Percentiles rank a stretch among this genome's conserved stretches.
Evolutionary conservation across 2,113 vertebrate genomes (phyloP).

Genomic region (Numida meleagris): DNA sequence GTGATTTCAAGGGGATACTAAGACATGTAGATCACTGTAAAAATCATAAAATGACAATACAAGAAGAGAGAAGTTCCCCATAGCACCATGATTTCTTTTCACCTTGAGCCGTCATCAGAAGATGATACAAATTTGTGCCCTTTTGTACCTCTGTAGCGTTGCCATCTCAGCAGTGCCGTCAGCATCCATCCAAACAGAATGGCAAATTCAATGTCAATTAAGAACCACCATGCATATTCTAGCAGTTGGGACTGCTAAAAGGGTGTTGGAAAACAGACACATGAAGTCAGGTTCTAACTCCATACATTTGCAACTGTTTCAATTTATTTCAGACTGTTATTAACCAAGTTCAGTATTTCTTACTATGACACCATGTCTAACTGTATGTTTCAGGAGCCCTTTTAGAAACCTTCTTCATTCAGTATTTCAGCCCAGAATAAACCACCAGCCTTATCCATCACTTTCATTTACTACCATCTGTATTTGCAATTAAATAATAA

Average conservation of each 20-base stretch:
- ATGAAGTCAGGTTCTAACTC: background rate
- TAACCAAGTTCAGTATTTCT: background rate
- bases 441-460: background rate
- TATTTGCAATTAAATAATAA: conserved; percentile 22
- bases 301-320: background rate
- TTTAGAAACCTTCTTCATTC: background rate
- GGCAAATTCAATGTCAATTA: background rate
- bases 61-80: background rate
- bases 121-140: background rate
- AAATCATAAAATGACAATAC: background rate
- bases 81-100: background rate
- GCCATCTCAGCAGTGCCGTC: background rate
- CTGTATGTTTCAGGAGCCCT: background rate
- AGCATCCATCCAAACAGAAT: background rate
- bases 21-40: background rate
- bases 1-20: background rate
- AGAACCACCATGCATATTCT: background rate
- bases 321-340: background rate
- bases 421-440: conserved; percentile 11
- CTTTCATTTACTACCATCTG: background rate
- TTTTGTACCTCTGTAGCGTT: background rate
- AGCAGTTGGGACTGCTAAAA: background rate
- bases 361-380: background rate
- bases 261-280: background rate
- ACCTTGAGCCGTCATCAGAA: background rate